Base-by-base conservation (phyloP, 1,140 invertebrate species). In the Dryas iulia region DNA sequence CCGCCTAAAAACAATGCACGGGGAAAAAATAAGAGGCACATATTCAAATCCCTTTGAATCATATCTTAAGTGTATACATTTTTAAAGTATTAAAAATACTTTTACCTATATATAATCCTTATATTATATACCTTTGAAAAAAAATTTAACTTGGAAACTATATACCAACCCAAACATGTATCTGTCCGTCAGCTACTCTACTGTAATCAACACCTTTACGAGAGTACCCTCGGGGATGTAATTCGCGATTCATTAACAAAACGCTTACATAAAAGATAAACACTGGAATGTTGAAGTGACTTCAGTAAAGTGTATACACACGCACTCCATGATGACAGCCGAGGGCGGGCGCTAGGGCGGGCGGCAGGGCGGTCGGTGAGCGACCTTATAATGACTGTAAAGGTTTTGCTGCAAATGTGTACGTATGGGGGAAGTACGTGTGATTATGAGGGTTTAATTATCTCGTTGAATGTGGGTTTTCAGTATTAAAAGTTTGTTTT, bases 221-320 rank as follows among this genome's bases (percentile, higher is more conserved):
- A 66, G 53, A n/a, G n/a, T n/a, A n/a, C 59, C 47, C 56, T 54
- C 52, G 54, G 33, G 57, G 57, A 7, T 39, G 26, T 52, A 18
- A 59, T 59, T 53, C 39, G 2, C 31, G 8, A 26, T 12, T 66
- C 57, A 57, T 59, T 59, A 66, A 53, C 57, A 35, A 25, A 39
- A 39, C 18, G 25, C 58, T 54, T 14, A 54, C 25, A 23, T 59
- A 53, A 28, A 28, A 47, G 8, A 47, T 47, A 47, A 47, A 47
- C 39, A 21, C 6, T 47, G 14, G 21, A 7, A 47, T 21, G 7
- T 47, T 47, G 5, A 21, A 47, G 18, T 10, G 7, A 47, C 18
- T 47, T 47, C 39, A 47, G 18, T 18, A 47, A 18, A 47, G 2
- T 47, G 14, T 47, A 47, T 47, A 18, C 39, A 10, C 18, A 3